These are phyloP conservation scores for Zaprionus nigranus DNA, from an alignment of 1,140 invertebrate genomes.

Conservation along the genomic window DNA sequence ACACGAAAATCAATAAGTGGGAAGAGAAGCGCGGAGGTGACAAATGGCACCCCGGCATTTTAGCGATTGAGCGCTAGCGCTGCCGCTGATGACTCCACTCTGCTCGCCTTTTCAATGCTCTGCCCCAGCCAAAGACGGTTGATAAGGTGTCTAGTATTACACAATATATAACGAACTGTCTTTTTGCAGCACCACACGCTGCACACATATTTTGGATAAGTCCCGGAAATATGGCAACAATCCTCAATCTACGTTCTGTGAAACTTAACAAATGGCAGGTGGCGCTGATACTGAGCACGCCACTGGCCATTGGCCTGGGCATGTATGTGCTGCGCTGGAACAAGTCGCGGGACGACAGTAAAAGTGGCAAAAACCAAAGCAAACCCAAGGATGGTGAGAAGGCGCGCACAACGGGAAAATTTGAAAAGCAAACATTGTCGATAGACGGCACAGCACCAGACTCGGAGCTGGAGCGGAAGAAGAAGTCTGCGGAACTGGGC, in stretches of 20 bases:
- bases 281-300: slow-evolving; percentile 90
- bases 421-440: slow-evolving; percentile 84
- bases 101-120: slow-evolving; percentile 4
- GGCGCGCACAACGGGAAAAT: slow-evolving; percentile 41
- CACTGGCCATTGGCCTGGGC: slow-evolving; percentile 91
- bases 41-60: slow-evolving; percentile 49
- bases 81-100: neutral
- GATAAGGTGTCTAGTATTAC: slow-evolving; percentile 66
- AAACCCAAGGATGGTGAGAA: slow-evolving; percentile 34
- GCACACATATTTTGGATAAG: slow-evolving; percentile 27
- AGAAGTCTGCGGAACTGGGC: slow-evolving; percentile 85
- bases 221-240: slow-evolving; percentile 58
- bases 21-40: slow-evolving; percentile 36
- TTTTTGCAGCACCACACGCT: slow-evolving; percentile 50
- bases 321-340: slow-evolving; percentile 89
- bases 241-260: slow-evolving; percentile 66
- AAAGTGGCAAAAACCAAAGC: slow-evolving; percentile 36
- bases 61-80: slow-evolving; percentile 31
- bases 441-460: slow-evolving; percentile 84
- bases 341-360: slow-evolving; percentile 49
- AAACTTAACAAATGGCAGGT: slow-evolving; percentile 85
- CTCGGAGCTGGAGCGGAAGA: slow-evolving; percentile 85
- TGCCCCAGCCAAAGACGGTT: neutral
- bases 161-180: slow-evolving; percentile 53
- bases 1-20: slow-evolving; percentile 65